Evolutionary conservation across 1,140 invertebrate genomes (phyloP), one percentile per base, ranked within the genome.

Genomic region (Drosophila fuyamai): DNA sequence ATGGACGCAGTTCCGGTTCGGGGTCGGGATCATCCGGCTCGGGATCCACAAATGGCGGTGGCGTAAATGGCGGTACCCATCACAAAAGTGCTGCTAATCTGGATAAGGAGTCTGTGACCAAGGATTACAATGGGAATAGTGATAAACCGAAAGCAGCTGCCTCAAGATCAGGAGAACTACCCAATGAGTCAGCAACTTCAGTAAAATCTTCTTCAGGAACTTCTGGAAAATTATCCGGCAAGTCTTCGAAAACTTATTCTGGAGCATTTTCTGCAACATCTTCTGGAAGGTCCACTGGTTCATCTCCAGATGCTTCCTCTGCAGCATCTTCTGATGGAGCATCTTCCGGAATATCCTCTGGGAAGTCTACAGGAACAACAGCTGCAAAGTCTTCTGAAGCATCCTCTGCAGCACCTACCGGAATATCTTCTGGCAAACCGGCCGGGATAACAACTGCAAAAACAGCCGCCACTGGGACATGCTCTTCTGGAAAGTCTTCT

Each of bases 21-120:
- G 76, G 77, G 12, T 63, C 58, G 12, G 62, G 41, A 9, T 50
- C 35, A 14, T 50, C 35, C 29, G 67, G 32, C 9, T 71, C 68
- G 53, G 60, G 55, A n/a, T 68, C 86, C 16, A 90, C 88, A 61
- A 90, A 81, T 54, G 81, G 82, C 9, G 68, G 80, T 57, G 79
- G 51, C 54, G 82, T 90, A 68, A 90, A 90, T 63, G 74, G 84
- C 55, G 79, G 70, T 41, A 76, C 51, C 14, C 79, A 88, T 44
- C 79, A 88, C 36, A 85, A 73, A 12, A 76, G 44, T 43, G 66
- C 76, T 3, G 38, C 72, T 14, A 41, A 41, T 14, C 48, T 60
- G 61, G 60, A 63, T 44, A 46, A 63, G 13, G 59, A 79, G 43
- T 40, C 48, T 18, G 50, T n/a, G 47, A 35, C 46, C n/a, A 58